A percentile compares a stretch with the other conserved stretches of the same genome.
Evolutionary conservation across 2,888 invertebrate species (phyloP).

Genomic region (Trichogramma dendrolimi): DNA sequence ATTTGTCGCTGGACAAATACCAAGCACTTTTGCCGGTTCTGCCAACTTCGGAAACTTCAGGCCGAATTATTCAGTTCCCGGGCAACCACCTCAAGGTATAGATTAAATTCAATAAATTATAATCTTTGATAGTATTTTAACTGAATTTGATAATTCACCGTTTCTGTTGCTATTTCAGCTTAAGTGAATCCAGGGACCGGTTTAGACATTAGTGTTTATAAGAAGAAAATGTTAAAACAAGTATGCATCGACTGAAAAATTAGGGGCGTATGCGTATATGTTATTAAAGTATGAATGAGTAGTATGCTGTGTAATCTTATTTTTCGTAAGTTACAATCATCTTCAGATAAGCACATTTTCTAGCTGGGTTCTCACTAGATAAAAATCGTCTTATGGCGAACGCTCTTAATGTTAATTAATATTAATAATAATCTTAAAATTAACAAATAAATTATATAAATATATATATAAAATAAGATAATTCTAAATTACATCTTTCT

Average conservation of each 20-base stretch:
- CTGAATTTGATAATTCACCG: too few species aligned
- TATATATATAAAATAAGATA: slow-evolving; percentile 28
- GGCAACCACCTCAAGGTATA: slow-evolving; percentile 56
- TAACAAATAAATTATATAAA: slow-evolving; percentile 29
- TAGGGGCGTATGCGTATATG: too few species aligned
- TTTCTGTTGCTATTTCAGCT: slow-evolving; percentile 13
- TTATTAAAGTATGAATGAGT: slow-evolving; percentile 23
- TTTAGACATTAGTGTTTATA: too few species aligned
- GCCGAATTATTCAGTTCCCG: slow-evolving; percentile 78
- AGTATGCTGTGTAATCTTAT: slow-evolving; percentile 43
- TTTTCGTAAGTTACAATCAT: slow-evolving; percentile 42
- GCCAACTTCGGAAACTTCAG: slow-evolving; percentile 86
- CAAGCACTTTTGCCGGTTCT: slow-evolving; percentile 65
- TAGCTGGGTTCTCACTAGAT: slow-evolving; percentile 50
- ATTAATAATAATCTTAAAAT: slow-evolving; percentile 34
- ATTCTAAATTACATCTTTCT: slow-evolving; percentile 42
- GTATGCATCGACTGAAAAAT: too few species aligned
- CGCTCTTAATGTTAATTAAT: slow-evolving; percentile 32
- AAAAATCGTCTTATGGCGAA: slow-evolving; percentile 38
- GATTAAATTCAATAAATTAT: slow-evolving; percentile 26
- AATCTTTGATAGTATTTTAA: too few species aligned
- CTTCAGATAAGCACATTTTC: slow-evolving; percentile 32
- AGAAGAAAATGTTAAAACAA: too few species aligned
- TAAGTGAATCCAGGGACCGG: slow-evolving; percentile 13
- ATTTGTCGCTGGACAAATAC: slow-evolving; percentile 67